phyloP scores from a whole-genome alignment of 2,888 invertebrate genomes.

The Dastarcus helophoroides region DNA sequence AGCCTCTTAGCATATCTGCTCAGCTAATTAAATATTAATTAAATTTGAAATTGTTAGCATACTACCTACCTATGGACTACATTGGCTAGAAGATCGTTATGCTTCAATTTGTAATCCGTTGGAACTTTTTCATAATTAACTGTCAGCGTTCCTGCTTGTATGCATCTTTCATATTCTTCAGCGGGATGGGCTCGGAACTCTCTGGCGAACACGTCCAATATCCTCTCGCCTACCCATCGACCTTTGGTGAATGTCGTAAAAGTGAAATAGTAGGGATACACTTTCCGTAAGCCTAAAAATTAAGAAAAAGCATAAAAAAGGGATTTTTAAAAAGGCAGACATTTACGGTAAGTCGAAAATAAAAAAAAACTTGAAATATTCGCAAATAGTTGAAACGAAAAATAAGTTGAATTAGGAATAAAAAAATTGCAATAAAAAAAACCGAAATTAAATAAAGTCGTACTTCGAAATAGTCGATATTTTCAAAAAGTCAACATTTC shows the following conservation, averaged over 20 bases:
- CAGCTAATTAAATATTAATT: too few relatives aligned
- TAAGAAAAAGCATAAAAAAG: too few relatives aligned
- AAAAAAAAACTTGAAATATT: too few relatives aligned
- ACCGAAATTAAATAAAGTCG: too few relatives aligned
- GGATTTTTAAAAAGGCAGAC: too few relatives aligned
- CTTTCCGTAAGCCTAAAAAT: slow-evolving; percentile 77
- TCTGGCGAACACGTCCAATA: slow-evolving; percentile 82
- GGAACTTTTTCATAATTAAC: slow-evolving; percentile 89
- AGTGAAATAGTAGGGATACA: slow-evolving; percentile 94
- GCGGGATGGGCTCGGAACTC: slow-evolving; percentile 93
- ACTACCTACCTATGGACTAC: slow-evolving; percentile 83
- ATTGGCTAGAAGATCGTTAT: slow-evolving; percentile 87
- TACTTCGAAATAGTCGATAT: too few relatives aligned
- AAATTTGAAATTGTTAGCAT: too few relatives aligned
- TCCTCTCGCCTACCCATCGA: slow-evolving; percentile 88
- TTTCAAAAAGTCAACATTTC: too few relatives aligned
- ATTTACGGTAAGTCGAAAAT: too few relatives aligned
- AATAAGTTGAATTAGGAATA: background rate
- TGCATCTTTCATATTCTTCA: slow-evolving; percentile 84
- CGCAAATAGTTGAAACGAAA: slow-evolving; percentile 1
- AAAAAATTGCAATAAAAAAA: too few relatives aligned
- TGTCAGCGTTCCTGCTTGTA: slow-evolving; percentile 80
- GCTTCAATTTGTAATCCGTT: slow-evolving; percentile 81
- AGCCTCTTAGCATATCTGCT: too few relatives aligned
- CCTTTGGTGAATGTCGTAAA: slow-evolving; percentile 95